These are phyloP conservation scores for Nothobranchius furzeri DNA, from an alignment of 2,113 vertebrate species.

Conservation along the genomic window DNA sequence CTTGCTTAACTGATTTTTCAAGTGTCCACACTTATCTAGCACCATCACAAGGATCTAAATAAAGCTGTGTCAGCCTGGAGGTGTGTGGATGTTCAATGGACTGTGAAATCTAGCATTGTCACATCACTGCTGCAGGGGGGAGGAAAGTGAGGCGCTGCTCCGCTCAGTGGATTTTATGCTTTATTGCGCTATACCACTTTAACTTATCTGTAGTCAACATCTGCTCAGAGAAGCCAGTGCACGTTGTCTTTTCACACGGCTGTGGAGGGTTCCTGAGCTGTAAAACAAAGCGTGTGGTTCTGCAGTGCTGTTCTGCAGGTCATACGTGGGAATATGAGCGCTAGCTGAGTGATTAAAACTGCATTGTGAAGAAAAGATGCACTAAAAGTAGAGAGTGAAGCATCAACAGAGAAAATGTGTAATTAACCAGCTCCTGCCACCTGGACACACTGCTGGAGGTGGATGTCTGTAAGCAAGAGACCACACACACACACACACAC, in stretches of 20 bases:
- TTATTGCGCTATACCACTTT: conserved; percentile 26
- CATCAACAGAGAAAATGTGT: conserved; percentile 4
- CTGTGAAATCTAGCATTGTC: conserved; percentile 65
- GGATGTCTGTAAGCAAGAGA: conserved; percentile 22
- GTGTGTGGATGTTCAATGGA: conserved; percentile 54
- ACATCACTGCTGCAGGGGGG: conserved; percentile 56
- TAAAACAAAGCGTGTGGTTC: neutral
- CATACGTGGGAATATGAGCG: neutral
- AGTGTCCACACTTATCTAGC: conserved; percentile 35
- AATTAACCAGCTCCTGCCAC: conserved; percentile 17
- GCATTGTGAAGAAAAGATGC: neutral
- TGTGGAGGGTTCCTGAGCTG: neutral
- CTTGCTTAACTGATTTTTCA: conserved; percentile 17
- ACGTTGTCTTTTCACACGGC: neutral
- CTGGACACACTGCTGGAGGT: conserved; percentile 10
- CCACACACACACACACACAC: conserved; percentile 12
- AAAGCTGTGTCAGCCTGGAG: conserved; percentile 56
- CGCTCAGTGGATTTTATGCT: conserved; percentile 24
- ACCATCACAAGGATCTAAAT: conserved; percentile 62
- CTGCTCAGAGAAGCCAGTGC: conserved; percentile 16
- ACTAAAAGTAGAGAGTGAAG: conserved; percentile 12
- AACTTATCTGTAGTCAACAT: conserved; percentile 22
- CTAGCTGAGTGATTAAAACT: neutral
- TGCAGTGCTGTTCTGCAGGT: neutral
- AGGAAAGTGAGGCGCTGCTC: conserved; percentile 34